A percentile compares a stretch with the other conserved stretches of the same genome.
Conservation (phyloP, 2,113 vertebrate genomes). For the Macquaria australasica region DNA sequence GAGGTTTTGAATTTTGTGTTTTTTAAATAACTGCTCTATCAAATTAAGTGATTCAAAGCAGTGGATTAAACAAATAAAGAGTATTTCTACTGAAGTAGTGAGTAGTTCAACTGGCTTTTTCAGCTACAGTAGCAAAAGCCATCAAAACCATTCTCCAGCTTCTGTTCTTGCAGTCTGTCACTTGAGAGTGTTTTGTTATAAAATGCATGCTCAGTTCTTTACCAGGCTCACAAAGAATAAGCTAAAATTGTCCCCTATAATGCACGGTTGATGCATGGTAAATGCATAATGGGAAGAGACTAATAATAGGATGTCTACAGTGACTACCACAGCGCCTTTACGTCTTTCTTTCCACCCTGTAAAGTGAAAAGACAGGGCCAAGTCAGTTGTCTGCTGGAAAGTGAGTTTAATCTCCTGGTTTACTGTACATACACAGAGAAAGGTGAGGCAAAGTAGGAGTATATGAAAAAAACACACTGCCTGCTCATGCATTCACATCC, state of each 20-base stretch:
- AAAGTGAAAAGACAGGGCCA: conserved; percentile 47
- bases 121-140: not conserved
- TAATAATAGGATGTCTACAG: conserved; percentile 62
- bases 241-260: conserved; percentile 47
- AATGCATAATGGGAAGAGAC: conserved; percentile 53
- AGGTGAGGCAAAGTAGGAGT: conserved; percentile 19
- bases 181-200: conserved; percentile 38
- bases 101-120: not conserved
- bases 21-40: conserved; percentile 20
- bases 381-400: conserved; percentile 36
- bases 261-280: conserved; percentile 30
- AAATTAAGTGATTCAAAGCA: not conserved
- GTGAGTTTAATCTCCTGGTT: conserved; percentile 17
- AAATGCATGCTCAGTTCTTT: conserved; percentile 48
- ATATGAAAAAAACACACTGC: conserved; percentile 1
- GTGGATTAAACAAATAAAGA: conserved; percentile 18
- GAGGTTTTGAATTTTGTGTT: conserved; percentile 5
- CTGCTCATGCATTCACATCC: conserved; percentile 31
- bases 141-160: conserved; percentile 35
- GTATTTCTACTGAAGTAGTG: conserved; percentile 10
- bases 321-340: conserved; percentile 29
- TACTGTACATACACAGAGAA: conserved; percentile 28
- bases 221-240: conserved; percentile 13
- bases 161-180: conserved; percentile 35
- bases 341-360: conserved; percentile 30